Percentiles rank a stretch among this genome's conserved stretches.
These are phyloP conservation scores for Drosophila malerkotliana DNA, from an alignment of 1,140 invertebrate genomes.

Conservation along the genomic window DNA sequence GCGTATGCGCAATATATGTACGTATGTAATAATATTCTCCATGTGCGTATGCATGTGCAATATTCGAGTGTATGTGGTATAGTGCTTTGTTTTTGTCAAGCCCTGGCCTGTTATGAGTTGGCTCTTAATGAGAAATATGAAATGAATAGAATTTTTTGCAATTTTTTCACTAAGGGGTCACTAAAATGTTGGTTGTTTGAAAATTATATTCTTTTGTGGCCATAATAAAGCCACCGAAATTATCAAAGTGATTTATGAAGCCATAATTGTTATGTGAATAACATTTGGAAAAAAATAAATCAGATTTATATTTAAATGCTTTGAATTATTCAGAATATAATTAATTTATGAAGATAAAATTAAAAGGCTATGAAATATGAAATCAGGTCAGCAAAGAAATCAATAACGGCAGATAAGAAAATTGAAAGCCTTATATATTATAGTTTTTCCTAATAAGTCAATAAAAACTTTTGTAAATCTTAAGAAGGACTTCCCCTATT, in stretches of 20 bases:
- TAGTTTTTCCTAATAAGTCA: too few species aligned
- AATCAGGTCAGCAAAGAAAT: neutral
- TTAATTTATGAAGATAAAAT: too few species aligned
- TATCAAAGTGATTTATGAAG: neutral
- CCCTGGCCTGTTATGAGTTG: constrained; percentile 37
- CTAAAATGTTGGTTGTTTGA: neutral
- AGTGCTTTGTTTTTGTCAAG: constrained; percentile 49
- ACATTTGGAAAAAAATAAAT: neutral
- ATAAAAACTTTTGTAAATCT: too few species aligned
- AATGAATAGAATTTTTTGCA: constrained; percentile 32
- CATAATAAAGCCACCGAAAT: neutral
- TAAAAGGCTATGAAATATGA: neutral
- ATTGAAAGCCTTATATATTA: too few species aligned
- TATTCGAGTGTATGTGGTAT: constrained; percentile 9
- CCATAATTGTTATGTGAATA: neutral
- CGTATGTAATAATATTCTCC: constrained; percentile 25
- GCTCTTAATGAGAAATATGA: constrained; percentile 43
- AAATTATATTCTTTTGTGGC: neutral
- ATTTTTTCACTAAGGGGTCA: constrained; percentile 5
- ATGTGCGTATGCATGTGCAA: constrained; percentile 31
- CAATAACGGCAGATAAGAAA: too few species aligned
- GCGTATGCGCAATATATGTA: constrained; percentile 56
- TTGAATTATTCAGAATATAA: too few species aligned
- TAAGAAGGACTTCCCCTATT: too few species aligned
- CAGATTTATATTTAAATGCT: too few species aligned